These are phyloP conservation scores for Amphilophus citrinellus DNA, from an alignment of 2,113 vertebrate species.

Conservation along the genomic window DNA sequence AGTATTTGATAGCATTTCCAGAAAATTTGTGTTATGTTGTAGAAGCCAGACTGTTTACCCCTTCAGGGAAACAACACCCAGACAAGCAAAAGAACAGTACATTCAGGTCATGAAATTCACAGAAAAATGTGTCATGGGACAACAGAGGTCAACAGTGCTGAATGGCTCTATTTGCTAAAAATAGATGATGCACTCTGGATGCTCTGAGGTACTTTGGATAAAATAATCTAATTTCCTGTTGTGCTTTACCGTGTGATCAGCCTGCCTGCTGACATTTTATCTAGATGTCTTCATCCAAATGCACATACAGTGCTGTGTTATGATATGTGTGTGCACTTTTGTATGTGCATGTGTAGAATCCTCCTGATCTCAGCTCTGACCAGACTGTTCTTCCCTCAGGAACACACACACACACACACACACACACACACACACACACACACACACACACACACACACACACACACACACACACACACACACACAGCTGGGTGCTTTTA, in stretches of 20 bases:
- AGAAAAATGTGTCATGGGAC: background rate
- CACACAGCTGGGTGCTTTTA: background rate
- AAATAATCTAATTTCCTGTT: background rate
- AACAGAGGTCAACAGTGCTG: background rate
- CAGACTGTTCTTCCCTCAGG: conserved; percentile 8
- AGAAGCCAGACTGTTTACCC: background rate
- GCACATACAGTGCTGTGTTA: background rate
- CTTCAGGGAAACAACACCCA: background rate
- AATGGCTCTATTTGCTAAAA: background rate
- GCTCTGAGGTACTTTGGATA: background rate
- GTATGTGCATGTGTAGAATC: background rate
- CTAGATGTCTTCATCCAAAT: background rate
- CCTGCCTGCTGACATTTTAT: background rate
- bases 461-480: background rate
- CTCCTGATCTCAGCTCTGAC: background rate
- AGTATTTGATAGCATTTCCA: background rate
- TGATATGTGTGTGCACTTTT: background rate
- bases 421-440: background rate
- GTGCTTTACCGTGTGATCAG: background rate
- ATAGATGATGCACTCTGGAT: background rate
- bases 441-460: background rate
- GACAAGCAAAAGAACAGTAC: background rate
- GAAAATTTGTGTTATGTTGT: background rate
- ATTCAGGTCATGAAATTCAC: background rate
- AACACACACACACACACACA: background rate